Base-by-base conservation (phyloP, 2,113 vertebrate genomes). In the Delphinapterus leucas region DNA sequence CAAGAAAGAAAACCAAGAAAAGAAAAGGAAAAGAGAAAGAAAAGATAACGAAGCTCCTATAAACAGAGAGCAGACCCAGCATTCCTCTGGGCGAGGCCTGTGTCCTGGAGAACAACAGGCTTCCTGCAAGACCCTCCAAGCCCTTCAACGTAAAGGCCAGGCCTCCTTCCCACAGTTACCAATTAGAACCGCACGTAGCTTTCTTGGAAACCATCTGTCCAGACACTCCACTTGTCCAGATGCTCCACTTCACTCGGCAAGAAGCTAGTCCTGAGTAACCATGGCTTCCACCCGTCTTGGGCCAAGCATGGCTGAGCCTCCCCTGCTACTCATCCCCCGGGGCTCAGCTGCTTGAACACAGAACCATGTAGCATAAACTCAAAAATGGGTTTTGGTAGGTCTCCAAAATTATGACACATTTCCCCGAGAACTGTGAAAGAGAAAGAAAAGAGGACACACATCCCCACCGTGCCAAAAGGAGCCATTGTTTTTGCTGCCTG, bases 381-480 rank as follows among this genome's bases (percentile, higher is more conserved):
- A 81, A 79, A 68, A 82, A 18, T 25, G 53, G 23, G 15, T 36
- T 94, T 94, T 84, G 67, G 67, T 71, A 82, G 36, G 25, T 77
- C 68, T 85, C 21, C 61, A 36, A 80, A 44, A 70, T 10, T 31
- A 79, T 63, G 53, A 36, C 83, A 68, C 28, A 68, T 55, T 76
- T 9, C 28, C 73, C 70, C 1, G 1, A 83, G 67, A 58, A 80
- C 80, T 1, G 7, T 60, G 73, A 65, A 87, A 47, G 44, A 70
- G 33, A 49, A 70, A n/a, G 80, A 70, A 49, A 70, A 36, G 79
- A 70, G 44, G 91, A 85, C 25, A 67, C 67, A 76, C n/a, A 55
- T 28, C 55, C 25, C 12, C 68, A 76, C 33, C 10, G 2, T 74
- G 28, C 58, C 61, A 14, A 81, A 86, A 77, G 23, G 36, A n/a